Evolutionary conservation across 2,888 invertebrate species (phyloP).

Genomic region (Liodrosophila aerea): DNA sequence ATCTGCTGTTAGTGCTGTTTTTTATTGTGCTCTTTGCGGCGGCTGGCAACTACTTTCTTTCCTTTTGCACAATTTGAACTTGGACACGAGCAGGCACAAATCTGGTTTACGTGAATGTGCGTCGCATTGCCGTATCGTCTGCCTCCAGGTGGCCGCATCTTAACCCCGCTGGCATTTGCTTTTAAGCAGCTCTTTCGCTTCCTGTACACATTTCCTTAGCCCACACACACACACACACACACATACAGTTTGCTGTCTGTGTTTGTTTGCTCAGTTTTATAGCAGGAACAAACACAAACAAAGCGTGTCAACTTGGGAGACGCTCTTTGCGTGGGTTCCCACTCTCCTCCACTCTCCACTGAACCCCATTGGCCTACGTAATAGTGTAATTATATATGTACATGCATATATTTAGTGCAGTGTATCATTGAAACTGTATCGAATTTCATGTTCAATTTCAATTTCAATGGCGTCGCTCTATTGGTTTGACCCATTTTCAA

Average conservation of each 20-base stretch:
- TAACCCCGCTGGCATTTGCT: constrained; percentile 43
- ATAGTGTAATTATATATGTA: constrained; percentile 2
- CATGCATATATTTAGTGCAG: constrained; percentile 1
- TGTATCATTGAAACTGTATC: constrained; percentile 55
- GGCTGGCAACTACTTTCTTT: constrained; percentile 31
- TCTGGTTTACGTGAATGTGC: constrained; percentile 65
- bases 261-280: constrained; percentile 59
- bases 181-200: constrained; percentile 49
- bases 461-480: constrained; percentile 52
- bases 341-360: constrained; percentile 1
- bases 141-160: constrained; percentile 31
- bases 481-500: constrained; percentile 60
- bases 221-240: constrained; percentile 21
- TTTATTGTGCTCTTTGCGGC: not conserved
- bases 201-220: constrained; percentile 47
- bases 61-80: constrained; percentile 72
- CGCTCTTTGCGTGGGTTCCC: constrained; percentile 24
- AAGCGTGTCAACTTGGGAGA: constrained; percentile 53
- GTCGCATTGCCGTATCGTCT: constrained; percentile 41
- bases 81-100: constrained; percentile 63
- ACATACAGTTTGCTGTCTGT: constrained; percentile 11
- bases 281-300: constrained; percentile 68
- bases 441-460: constrained; percentile 60
- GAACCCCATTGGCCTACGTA: constrained; percentile 2
- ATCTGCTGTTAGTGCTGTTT: constrained; percentile 53